Percentiles rank a stretch among this genome's conserved stretches.
Conservation (phyloP, 2,797 vertebrate species). For the Coregonus ussuriensis region DNA sequence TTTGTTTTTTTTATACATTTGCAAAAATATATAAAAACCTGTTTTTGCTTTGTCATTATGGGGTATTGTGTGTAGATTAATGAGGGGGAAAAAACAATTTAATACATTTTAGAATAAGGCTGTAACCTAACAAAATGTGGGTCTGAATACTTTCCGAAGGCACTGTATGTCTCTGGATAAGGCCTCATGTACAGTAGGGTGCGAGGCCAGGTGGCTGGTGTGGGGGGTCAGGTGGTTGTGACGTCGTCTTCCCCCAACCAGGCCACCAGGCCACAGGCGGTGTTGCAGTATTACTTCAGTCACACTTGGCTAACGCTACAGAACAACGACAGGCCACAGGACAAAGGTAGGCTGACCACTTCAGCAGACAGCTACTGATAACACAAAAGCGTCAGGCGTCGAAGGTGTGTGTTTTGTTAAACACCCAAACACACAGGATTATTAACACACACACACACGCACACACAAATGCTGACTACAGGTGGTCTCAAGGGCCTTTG, state of each 20-base stretch:
- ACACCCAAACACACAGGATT: no score
- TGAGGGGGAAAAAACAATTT: no score
- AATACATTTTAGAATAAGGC: no score
- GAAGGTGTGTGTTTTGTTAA: no score
- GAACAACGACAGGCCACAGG: constrained; percentile 31
- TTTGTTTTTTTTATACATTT: no score
- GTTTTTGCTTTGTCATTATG: no score
- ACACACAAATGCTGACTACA: neutral
- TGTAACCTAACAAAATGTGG: no score
- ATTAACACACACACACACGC: neutral
- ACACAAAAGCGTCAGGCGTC: constrained; percentile 8
- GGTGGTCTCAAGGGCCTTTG: neutral
- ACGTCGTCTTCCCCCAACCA: constrained; percentile 32
- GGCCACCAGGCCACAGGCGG: neutral
- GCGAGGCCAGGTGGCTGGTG: constrained; percentile 24
- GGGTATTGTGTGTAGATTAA: no score
- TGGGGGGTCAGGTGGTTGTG: constrained; percentile 45
- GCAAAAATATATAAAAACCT: no score
- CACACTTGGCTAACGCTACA: constrained; percentile 11
- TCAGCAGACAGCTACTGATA: constrained; percentile 22
- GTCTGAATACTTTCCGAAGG: no score
- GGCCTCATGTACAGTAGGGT: constrained; percentile 2
- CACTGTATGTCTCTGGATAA: neutral
- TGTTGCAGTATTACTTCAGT: constrained; percentile 19
- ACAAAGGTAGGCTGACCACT: constrained; percentile 19